Conservation (phyloP, 2,888 invertebrate species). For the Gymnocheta viridis region DNA sequence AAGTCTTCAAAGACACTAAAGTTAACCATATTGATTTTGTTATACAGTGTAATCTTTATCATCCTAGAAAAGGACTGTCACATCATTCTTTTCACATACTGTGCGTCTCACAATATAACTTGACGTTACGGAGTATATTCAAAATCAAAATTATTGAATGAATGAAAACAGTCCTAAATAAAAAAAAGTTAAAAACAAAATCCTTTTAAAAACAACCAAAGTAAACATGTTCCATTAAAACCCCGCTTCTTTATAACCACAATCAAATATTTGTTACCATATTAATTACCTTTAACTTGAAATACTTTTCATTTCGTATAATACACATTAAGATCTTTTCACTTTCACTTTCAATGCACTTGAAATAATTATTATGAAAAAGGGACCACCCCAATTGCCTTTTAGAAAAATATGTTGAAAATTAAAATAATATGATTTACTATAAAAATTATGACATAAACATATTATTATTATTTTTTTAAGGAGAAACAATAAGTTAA, state of each 20-base stretch:
- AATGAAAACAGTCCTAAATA: background rate
- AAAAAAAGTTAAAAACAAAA: background rate
- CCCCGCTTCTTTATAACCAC: background rate
- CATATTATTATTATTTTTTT: background rate
- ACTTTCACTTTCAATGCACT: background rate
- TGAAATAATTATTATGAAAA: background rate
- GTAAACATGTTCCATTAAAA: background rate
- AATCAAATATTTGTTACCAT: background rate
- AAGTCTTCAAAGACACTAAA: too few species aligned
- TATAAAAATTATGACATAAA: background rate
- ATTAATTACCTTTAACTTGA: background rate
- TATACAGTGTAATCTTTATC: too few species aligned
- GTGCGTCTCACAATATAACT: too few species aligned
- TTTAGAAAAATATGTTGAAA: background rate
- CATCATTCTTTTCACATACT: too few species aligned
- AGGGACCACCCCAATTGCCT: background rate
- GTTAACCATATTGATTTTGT: too few species aligned
- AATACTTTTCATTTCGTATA: background rate
- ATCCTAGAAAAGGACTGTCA: too few species aligned
- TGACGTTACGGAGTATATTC: too few species aligned
- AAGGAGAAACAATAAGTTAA: background rate
- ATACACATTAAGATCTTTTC: background rate
- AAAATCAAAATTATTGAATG: too few species aligned
- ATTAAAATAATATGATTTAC: constrained; percentile 6
- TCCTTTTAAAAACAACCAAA: background rate